Evolutionary conservation across 1,140 invertebrate genomes (phyloP), one percentile per base, ranked within the genome.

Genomic region (Lutraria rhynchaena): DNA sequence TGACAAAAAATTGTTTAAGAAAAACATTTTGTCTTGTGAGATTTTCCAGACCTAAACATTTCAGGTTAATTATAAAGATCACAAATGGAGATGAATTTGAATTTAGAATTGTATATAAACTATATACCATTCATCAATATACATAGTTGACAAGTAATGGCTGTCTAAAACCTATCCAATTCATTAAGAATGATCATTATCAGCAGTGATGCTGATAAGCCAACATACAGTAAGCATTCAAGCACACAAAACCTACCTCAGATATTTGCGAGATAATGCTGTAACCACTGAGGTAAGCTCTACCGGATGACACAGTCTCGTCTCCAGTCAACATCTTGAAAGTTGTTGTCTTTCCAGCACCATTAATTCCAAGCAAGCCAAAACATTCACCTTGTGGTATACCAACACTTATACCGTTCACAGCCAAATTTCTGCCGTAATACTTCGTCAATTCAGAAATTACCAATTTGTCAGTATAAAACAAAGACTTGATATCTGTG

Each of bases 281-380:
- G 11, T 76, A 44, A 17, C 86, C 83, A 65, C 86, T 67, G 19
- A 92, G 57, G 65, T 84, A 89, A 2, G 91, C 91, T 65, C 89
- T 85, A 9, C 93, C 93, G 27, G 71, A 73, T 17, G 86, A 86
- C 9, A 90, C 83, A 11, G 84, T 65, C 41, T 90, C 85, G 84
- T 93, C 92, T 33, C 97, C 97, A 0, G 97, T 98, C 82, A 95
- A 81, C 93, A 94, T 94, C 87, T 95, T 95, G 84, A 98, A 98
- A 3, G 96, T 97, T 7, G 96, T 96, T 3, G 96, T 97, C 93
- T 98, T 98, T 11, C 97, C 97, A 3, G 97, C 97, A 0, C 97
- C 97, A 88, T 95, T 95, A 0, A 95, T 93, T 13, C 98, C 98
- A 33, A 99, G 93, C 44, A 99, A 92, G 1, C 97, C 97, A 91